Percentiles rank a stretch among this genome's conserved stretches.
phyloP scores from a whole-genome alignment of 2,888 invertebrate genomes.

The Acleris emargana region DNA sequence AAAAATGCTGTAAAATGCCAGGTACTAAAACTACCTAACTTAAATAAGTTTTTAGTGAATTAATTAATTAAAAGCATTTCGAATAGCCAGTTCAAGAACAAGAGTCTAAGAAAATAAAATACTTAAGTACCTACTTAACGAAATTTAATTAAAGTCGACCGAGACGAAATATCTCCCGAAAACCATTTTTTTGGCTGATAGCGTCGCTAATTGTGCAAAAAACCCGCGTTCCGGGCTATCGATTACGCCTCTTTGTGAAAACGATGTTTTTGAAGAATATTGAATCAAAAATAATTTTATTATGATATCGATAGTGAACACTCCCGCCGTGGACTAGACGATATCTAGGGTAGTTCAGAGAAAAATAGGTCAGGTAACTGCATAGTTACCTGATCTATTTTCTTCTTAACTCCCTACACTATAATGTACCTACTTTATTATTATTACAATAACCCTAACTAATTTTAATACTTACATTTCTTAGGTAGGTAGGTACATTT shows the following conservation, averaged over 20 bases:
- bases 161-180: conserved; percentile 29
- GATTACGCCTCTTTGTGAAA: conserved; percentile 25
- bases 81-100: neutral
- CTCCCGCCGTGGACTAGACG: neutral
- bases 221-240: conserved; percentile 30
- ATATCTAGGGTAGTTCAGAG: too few relatives aligned
- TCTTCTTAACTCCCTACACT: too few relatives aligned
- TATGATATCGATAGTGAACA: conserved; percentile 8
- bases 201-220: conserved; percentile 35
- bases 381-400: too few relatives aligned
- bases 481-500: too few relatives aligned
- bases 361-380: too few relatives aligned
- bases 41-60: too few relatives aligned
- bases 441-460: too few relatives aligned
- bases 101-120: conserved; percentile 8
- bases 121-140: conserved; percentile 20
- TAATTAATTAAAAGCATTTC: too few relatives aligned
- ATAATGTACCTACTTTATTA: too few relatives aligned
- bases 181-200: conserved; percentile 26
- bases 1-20: too few relatives aligned
- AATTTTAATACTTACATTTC: too few relatives aligned
- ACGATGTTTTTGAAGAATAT: conserved; percentile 26
- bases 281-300: conserved; percentile 24
- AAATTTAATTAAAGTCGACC: conserved; percentile 32
- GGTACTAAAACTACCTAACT: too few relatives aligned